Evolutionary conservation across 2,113 vertebrate genomes (phyloP).

Genomic region (Macrotus californicus): DNA sequence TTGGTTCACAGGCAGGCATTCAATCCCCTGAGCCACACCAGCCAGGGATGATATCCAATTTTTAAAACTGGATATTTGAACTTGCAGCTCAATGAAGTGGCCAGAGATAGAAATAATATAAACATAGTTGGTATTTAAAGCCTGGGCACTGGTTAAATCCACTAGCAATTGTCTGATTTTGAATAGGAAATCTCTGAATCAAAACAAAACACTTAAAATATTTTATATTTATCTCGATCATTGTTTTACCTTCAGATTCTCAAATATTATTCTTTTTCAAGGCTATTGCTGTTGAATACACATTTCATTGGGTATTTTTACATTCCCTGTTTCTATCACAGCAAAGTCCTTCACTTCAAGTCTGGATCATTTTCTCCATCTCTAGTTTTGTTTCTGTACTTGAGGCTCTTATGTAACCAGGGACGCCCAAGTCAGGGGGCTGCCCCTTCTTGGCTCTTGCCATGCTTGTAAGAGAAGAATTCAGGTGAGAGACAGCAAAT

Average conservation of each 20-base stretch:
- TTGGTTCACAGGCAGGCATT: too few relatives aligned
- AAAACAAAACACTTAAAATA: not conserved
- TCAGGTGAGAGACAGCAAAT: too few relatives aligned
- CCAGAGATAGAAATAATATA: not conserved
- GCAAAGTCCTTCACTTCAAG: not conserved
- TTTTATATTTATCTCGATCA: not conserved
- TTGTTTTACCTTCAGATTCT: not conserved
- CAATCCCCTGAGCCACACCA: not conserved
- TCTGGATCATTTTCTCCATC: slow-evolving; percentile 30
- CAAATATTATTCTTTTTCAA: not conserved
- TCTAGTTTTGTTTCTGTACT: slow-evolving; percentile 35
- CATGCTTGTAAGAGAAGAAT: too few relatives aligned
- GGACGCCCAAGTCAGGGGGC: too few relatives aligned
- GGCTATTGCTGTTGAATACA: not conserved
- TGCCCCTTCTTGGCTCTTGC: too few relatives aligned
- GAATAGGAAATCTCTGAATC: not conserved
- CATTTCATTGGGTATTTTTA: not conserved
- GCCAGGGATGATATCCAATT: not conserved
- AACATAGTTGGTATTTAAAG: not conserved
- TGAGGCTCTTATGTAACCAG: not conserved
- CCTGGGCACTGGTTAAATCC: not conserved
- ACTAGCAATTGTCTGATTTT: not conserved
- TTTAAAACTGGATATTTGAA: not conserved
- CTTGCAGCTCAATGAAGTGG: not conserved
- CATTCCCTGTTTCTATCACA: not conserved